Base-by-base conservation (phyloP, 2,113 vertebrate genomes). In the Zootoca vivipara region DNA sequence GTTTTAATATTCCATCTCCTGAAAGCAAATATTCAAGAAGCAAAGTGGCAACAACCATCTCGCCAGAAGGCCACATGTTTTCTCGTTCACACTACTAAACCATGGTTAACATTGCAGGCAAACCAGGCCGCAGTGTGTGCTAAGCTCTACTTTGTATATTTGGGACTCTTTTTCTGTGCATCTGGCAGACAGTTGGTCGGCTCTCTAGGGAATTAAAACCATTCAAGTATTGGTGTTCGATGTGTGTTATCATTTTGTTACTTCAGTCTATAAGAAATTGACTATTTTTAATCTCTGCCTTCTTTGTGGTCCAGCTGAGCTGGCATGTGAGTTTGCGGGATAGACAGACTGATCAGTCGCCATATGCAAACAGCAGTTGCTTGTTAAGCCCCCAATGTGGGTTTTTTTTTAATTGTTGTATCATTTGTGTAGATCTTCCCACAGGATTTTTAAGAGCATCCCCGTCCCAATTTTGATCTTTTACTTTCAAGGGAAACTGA, bases 251-350 rank as follows among this genome's bases (percentile, higher is more conserved):
- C 0, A 62, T 92, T 94, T 92, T 91, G 38, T 91, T 91, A 85
- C 87, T 89, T 74, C 74, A 89, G 77, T 70, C 7, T 62, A 92
- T 85, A 72, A 58, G 83, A 64, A 92, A 95, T 56, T 93, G 87
- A 92, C 94, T n/a, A 90, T 94, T 94, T 96, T 90, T 92, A 90
- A 93, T 94, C 72, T 91, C 26, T 90, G 15, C 16, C 24, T 28
- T 69, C 13, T 58, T 90, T 85, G 38, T 82, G 83, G 87, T 38
- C 94, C 87, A 90, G 90, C 64, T 94, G 89, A n/a, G n/a, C 93
- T 94, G 91, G 74, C 93, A 93, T 87, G 84, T 93, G 40, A 0
- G 75, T 85, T 93, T 84, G 85, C 90, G 87, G 69, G 84, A 79
- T 42, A 79, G 89, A 13, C 86, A 92, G 90, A 96, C 90, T 93